Percentiles rank a stretch among this genome's conserved stretches.
These are phyloP conservation scores for Eutolmus rufibarbis DNA, from an alignment of 2,888 invertebrate species.

Conservation along the genomic window DNA sequence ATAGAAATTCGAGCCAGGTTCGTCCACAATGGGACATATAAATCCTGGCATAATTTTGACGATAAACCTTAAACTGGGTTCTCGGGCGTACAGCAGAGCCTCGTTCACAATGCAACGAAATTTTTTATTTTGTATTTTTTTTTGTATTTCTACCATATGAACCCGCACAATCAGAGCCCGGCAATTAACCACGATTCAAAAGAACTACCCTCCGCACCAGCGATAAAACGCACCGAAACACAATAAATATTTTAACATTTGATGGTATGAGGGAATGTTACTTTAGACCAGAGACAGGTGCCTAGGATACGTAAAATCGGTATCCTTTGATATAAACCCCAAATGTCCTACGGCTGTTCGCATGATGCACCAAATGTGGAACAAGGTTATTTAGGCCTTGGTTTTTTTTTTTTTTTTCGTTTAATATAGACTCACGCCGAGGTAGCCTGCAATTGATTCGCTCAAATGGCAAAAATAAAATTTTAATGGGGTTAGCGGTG, in stretches of 20 bases:
- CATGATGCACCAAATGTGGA: conserved; percentile 15
- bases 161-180: not conserved
- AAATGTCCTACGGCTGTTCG: not conserved
- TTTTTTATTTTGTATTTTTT: not conserved
- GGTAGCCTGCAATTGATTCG: not conserved
- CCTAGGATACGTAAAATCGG: not conserved
- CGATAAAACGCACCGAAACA: not conserved
- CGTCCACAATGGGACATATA: conserved; percentile 14
- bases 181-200: conserved; percentile 6
- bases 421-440: not conserved
- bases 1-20: not conserved
- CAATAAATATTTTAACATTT: not conserved
- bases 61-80: conserved; percentile 14
- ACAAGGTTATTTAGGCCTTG: conserved; percentile 24
- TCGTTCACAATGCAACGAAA: not conserved
- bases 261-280: not conserved
- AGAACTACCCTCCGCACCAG: not conserved
- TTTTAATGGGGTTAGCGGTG: not conserved
- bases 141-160: not conserved
- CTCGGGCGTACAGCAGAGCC: not conserved
- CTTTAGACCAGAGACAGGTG: not conserved
- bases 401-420: not conserved
- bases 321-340: not conserved
- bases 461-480: not conserved
- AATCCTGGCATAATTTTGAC: conserved; percentile 11